Evolutionary conservation across 2,113 vertebrate species (phyloP).

Genomic region (Ciconia maguari): DNA sequence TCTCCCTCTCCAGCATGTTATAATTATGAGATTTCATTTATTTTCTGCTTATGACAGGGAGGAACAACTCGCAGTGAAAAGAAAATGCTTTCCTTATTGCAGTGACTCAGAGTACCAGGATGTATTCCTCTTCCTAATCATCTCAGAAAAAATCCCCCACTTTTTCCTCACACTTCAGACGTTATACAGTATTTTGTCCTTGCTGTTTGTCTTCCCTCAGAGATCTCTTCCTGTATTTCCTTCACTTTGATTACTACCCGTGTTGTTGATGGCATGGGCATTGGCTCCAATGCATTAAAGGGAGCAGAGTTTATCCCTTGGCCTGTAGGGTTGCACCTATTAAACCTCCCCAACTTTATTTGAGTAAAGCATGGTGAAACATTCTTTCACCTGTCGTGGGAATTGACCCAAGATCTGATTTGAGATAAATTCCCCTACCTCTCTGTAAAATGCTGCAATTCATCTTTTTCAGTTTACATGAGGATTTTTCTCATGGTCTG

Average conservation of each 20-base stretch:
- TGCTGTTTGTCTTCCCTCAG: not conserved
- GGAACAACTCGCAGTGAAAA: not conserved
- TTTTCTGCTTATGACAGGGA: not conserved
- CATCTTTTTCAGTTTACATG: constrained; percentile 27
- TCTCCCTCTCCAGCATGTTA: not conserved
- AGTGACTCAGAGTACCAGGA: not conserved
- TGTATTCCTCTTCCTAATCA: not conserved
- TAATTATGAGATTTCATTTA: not conserved
- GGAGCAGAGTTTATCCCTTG: not conserved
- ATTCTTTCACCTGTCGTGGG: not conserved
- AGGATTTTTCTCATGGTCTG: constrained; percentile 31
- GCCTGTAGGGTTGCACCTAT: not conserved
- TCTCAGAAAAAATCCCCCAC: not conserved
- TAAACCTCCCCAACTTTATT: not conserved
- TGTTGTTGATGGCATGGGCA: not conserved
- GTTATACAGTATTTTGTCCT: not conserved
- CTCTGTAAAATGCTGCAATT: constrained; percentile 10
- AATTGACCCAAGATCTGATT: constrained; percentile 7
- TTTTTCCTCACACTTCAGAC: not conserved
- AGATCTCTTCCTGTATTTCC: not conserved
- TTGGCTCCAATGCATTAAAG: not conserved
- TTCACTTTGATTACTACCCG: not conserved
- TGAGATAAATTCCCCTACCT: not conserved
- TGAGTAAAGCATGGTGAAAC: not conserved
- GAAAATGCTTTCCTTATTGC: not conserved